phyloP scores from a whole-genome alignment of 2,888 invertebrate species.

The Epsilonema sp. region DNA sequence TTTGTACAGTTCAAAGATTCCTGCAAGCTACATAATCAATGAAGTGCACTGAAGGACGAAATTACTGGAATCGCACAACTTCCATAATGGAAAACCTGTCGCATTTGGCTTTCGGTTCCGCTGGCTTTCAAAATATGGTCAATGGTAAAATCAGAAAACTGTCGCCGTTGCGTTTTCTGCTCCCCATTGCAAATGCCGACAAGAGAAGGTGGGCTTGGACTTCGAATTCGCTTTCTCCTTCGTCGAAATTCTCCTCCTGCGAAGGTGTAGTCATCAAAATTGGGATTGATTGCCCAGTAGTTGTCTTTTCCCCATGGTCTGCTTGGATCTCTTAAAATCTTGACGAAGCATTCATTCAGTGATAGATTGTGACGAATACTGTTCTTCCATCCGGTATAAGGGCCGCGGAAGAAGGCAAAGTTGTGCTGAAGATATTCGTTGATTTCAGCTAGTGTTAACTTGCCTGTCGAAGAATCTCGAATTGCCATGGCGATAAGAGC shows the following conservation, averaged over 20 bases:
- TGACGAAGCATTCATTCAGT: constrained; percentile 9
- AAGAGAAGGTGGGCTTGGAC: too few relatives aligned
- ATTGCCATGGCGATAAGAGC: constrained; percentile 95
- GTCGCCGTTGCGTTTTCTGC: too few relatives aligned
- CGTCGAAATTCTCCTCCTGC: constrained; percentile 8
- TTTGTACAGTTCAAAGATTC: too few relatives aligned
- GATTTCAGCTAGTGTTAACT: constrained; percentile 82
- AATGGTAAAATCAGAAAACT: too few relatives aligned
- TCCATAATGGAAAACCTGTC: too few relatives aligned
- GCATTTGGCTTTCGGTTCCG: too few relatives aligned
- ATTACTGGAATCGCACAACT: too few relatives aligned
- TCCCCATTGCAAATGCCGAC: too few relatives aligned
- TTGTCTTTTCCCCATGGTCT: constrained; percentile 9
- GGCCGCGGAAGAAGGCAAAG: constrained; percentile 53
- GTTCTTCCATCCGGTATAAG: constrained; percentile 47
- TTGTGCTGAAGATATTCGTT: constrained; percentile 96
- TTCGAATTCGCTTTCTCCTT: constrained; percentile 5
- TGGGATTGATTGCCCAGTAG: constrained; percentile 8
- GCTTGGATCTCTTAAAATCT: constrained; percentile 7
- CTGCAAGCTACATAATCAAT: too few relatives aligned
- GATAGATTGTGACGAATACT: constrained; percentile 8
- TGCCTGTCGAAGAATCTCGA: constrained; percentile 59
- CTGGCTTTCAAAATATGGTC: too few relatives aligned
- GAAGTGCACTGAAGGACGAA: too few relatives aligned
- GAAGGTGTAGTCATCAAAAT: constrained; percentile 8